phyloP scores from a whole-genome alignment of 2,888 invertebrate species.

The Athalia circularis region DNA sequence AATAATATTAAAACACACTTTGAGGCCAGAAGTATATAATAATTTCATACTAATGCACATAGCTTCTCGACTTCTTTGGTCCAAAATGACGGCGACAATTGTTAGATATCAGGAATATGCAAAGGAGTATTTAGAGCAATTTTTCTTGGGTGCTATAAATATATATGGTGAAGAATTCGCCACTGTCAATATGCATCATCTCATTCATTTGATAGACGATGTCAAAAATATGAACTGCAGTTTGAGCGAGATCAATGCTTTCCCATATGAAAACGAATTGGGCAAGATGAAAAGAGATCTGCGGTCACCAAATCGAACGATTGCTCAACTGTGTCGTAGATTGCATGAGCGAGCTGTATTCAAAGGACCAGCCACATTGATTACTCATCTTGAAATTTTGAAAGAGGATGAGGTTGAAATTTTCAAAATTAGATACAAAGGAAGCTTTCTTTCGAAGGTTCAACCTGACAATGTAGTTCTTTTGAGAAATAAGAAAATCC shows the following conservation, averaged over 20 bases:
- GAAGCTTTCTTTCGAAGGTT: conserved; percentile 21
- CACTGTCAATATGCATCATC: conserved; percentile 24
- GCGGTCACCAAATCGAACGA: conserved; percentile 22
- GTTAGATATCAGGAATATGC: conserved; percentile 25
- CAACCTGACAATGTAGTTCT: conserved; percentile 21
- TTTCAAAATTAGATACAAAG: conserved; percentile 21
- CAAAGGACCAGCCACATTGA: conserved; percentile 28
- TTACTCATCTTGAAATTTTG: conserved; percentile 17
- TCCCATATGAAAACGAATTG: conserved; percentile 25
- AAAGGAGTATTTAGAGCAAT: conserved; percentile 22
- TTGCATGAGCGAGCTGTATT: conserved; percentile 30
- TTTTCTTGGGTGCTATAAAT: conserved; percentile 19
- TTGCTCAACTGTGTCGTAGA: conserved; percentile 24
- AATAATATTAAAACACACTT: conserved; percentile 25
- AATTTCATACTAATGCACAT: conserved; percentile 25
- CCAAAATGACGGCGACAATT: conserved; percentile 19
- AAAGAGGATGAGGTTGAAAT: conserved; percentile 25
- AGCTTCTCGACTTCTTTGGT: conserved; percentile 21
- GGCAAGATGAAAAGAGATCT: conserved; percentile 23
- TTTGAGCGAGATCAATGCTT: conserved; percentile 24
- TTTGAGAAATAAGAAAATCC: conserved; percentile 20
- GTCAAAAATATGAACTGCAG: conserved; percentile 25
- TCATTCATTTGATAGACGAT: conserved; percentile 25
- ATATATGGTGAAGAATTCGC: conserved; percentile 25
- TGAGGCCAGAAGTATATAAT: conserved; percentile 18